Percentiles rank a stretch among this genome's conserved stretches.
These are phyloP conservation scores for Scomber scombrus DNA, from an alignment of 2,113 vertebrate genomes.

Conservation along the genomic window DNA sequence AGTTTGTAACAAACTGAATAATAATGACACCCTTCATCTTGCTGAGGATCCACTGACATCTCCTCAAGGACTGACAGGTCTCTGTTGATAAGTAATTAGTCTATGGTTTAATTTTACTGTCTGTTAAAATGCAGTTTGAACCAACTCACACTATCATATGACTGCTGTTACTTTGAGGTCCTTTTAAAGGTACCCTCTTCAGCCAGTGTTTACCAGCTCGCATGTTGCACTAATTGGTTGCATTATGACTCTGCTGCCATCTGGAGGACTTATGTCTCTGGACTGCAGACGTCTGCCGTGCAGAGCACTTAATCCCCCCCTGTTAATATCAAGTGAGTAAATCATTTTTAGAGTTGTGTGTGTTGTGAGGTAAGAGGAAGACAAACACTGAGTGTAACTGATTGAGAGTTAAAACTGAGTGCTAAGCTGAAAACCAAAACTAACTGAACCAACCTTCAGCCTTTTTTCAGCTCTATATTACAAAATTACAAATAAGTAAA, in stretches of 20 bases:
- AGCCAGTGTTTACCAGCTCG: background rate
- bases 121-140: background rate
- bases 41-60: no score
- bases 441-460: background rate
- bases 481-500: no score
- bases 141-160: background rate
- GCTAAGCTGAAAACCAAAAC: background rate
- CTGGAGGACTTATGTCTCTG: constrained; percentile 53
- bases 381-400: background rate
- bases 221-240: background rate
- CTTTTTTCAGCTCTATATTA: background rate
- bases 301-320: background rate
- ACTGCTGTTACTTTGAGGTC: background rate
- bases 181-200: background rate
- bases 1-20: no score
- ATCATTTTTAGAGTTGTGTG: background rate
- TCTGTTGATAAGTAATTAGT: background rate
- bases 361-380: background rate
- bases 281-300: background rate
- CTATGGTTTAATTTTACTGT: background rate
- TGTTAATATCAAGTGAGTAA: background rate
- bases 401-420: background rate
- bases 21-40: no score
- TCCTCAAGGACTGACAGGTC: no score
- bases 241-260: constrained; percentile 67